Evolutionary conservation across 2,888 invertebrate genomes (phyloP), one percentile per base, ranked within the genome.

Genomic region (Leptinotarsa rubiginosa): DNA sequence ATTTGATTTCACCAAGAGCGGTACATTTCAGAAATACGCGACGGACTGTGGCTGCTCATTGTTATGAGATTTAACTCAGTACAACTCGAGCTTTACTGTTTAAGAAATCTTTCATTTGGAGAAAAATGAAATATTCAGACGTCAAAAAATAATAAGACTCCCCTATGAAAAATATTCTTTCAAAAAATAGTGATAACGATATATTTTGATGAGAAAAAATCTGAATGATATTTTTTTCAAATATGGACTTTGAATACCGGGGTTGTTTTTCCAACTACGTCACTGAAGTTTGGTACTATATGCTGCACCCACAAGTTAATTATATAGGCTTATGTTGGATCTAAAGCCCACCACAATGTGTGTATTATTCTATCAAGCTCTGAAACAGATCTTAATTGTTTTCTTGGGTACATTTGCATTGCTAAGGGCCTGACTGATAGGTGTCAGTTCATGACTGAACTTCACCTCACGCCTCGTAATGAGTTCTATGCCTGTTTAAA

Each of bases 361-460:
- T 82, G 78, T 81, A 83, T 83, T 81, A 81, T 82, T 81, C 81
- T 75, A 81, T 83, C 82, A 79, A 80, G 74, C 72, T 75, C 73
- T 68, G 76, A 62, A 77, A 75, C 74, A 69, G 78, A 77, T 79
- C 81, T 84, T 84, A 84, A 84, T 84, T 84, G 83, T 83, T 84
- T 83, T 81, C 81, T 82, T 69, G 80, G 79, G 76, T 69, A 72
- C 82, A 85, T 85, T 85, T 85, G 84, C 84, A 84, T 85, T 84
- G 85, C 85, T 84, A 85, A 85, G 82, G 83, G 83, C 80, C 84
- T 84, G 85, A 85, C 81, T 84, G 85, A 85, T 85, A 84, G 83
- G 83, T 85, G 85, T 85, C 85, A 84, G 83, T 79, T 80, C 83
- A 82, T 84, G 82, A 82, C 80, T 81, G 80, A 78, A 75, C 79